These are phyloP conservation scores for Helobdella robusta DNA, from an alignment of 2,888 invertebrate species.

Conservation along the genomic window DNA sequence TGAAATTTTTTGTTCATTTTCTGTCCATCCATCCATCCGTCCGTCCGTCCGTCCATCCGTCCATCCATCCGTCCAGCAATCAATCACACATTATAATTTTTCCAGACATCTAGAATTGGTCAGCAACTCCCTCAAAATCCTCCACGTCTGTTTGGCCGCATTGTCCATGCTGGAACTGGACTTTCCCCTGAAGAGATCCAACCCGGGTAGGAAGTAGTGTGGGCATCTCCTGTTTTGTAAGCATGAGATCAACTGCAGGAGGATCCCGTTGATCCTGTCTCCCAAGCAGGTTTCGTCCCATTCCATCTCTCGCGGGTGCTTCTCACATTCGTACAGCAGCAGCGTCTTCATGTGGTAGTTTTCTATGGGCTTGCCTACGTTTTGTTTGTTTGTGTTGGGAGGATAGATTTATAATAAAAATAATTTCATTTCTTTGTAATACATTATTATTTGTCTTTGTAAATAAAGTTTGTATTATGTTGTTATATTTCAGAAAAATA, in stretches of 20 bases:
- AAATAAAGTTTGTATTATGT: too few relatives aligned
- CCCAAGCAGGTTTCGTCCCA: slow-evolving; percentile 85
- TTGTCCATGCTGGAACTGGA: slow-evolving; percentile 73
- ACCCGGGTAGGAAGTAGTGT: slow-evolving; percentile 83
- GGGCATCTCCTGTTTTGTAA: slow-evolving; percentile 86
- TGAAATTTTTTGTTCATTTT: too few relatives aligned
- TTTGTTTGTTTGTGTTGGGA: not conserved
- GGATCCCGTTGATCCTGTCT: slow-evolving; percentile 82
- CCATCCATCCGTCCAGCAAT: too few relatives aligned
- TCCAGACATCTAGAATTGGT: slow-evolving; percentile 83
- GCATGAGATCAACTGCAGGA: slow-evolving; percentile 85
- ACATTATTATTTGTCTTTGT: too few relatives aligned
- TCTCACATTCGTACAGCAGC: slow-evolving; percentile 86
- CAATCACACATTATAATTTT: slow-evolving; percentile 71
- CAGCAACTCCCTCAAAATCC: slow-evolving; percentile 78
- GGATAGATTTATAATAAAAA: not conserved
- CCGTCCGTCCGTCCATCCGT: too few relatives aligned
- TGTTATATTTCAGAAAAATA: too few relatives aligned
- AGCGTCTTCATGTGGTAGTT: slow-evolving; percentile 75
- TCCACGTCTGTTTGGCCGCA: slow-evolving; percentile 85
- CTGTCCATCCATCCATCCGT: too few relatives aligned
- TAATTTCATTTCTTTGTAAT: too few relatives aligned
- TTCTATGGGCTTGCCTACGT: slow-evolving; percentile 69
- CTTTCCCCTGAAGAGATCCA: slow-evolving; percentile 85
- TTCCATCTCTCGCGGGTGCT: slow-evolving; percentile 81